Evolutionary conservation across 2,888 invertebrate species (phyloP).

Genomic region (Seira ritae): DNA sequence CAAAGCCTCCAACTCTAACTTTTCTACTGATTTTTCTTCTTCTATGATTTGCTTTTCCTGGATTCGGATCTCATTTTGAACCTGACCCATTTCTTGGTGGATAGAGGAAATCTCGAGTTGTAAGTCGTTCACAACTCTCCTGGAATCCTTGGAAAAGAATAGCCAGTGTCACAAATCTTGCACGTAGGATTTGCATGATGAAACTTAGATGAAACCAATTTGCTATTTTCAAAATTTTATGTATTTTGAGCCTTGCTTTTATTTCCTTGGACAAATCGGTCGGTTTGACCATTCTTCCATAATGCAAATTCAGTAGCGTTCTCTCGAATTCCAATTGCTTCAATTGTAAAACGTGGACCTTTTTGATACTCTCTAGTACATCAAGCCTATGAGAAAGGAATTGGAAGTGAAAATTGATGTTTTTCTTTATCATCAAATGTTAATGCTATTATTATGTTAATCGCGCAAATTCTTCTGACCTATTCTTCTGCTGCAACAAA

Average conservation of each 20-base stretch:
- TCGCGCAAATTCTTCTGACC: no score
- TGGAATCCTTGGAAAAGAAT: slow-evolving; percentile 57
- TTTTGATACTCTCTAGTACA: slow-evolving; percentile 67
- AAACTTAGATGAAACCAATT: no score
- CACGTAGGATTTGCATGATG: no score
- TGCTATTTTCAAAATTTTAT: not conserved
- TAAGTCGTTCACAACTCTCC: slow-evolving; percentile 65
- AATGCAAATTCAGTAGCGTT: slow-evolving; percentile 67
- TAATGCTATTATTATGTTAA: not conserved
- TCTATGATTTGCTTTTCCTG: slow-evolving; percentile 64
- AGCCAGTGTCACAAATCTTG: no score
- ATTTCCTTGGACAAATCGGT: slow-evolving; percentile 68
- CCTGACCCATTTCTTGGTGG: slow-evolving; percentile 68
- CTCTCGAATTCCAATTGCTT: slow-evolving; percentile 71
- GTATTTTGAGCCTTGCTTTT: slow-evolving; percentile 46
- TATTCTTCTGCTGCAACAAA: slow-evolving; percentile 66
- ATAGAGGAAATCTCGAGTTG: slow-evolving; percentile 67
- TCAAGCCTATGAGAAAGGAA: slow-evolving; percentile 58
- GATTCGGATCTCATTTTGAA: slow-evolving; percentile 61
- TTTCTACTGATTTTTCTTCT: slow-evolving; percentile 66
- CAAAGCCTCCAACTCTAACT: slow-evolving; percentile 68
- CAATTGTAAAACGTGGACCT: slow-evolving; percentile 65
- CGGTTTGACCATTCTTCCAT: slow-evolving; percentile 69
- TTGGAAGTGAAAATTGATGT: no score
- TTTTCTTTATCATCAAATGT: not conserved